Evolutionary conservation across 2,113 vertebrate genomes (phyloP), one percentile per base, ranked within the genome.

Genomic region (Ptilorrhoa leucosticta): DNA sequence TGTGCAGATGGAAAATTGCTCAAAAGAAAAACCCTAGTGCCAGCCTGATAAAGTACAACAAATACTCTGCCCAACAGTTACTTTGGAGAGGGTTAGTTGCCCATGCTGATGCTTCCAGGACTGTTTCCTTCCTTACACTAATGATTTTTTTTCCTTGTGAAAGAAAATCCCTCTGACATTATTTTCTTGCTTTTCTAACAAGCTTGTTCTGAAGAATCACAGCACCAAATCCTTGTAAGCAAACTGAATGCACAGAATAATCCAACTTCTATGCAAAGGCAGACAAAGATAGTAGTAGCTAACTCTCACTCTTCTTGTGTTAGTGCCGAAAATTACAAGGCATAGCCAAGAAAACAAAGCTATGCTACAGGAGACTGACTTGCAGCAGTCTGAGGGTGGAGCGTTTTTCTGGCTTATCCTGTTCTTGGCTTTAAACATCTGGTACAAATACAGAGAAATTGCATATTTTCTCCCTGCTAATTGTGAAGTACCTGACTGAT

Each of bases 401-500:
- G 42, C 3, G 9, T 40, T 94, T 40, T 66, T 39, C 40, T 80
- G 37, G 31, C 22, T 89, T 95, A 81, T 91, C 39, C 76, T 89
- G 48, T 31, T 86, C 30, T 56, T 60, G 37, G 42, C 19, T 82
- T 94, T 68, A 79, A 90, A 94, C 73, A 94, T 69, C 65, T 94
- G 90, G 30, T 66, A 66, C 28, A 31, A 57, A 83, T 24, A 84
- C 27, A 84, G 72, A 94, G 37, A 93, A 89, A 61, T 42, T 61
- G 4, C 12, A 7, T 72, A 15, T 71, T 72, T 82, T 71, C 48
- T 63, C 44, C 14, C 56, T 87, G 35, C 45, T 95, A 94, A 92
- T 90, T 90, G 61, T 82, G 76, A 93, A 92, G 85, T 63, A 87
- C 45, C 66, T 76, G 79, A 54, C 83, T 96, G 87, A 93, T 89